phyloP scores from a whole-genome alignment of 2,797 vertebrate species.

The Lemur catta region DNA sequence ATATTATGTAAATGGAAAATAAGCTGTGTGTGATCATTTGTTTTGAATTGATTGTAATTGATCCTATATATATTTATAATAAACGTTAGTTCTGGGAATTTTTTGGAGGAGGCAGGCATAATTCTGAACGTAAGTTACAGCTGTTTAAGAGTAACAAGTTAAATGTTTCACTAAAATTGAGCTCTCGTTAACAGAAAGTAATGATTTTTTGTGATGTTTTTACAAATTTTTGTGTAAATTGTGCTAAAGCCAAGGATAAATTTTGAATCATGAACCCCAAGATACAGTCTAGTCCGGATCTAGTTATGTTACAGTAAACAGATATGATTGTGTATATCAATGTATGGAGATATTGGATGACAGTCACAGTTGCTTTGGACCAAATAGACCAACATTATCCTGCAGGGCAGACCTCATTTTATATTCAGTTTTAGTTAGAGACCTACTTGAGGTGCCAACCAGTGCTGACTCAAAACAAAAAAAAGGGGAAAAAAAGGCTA shows the following conservation, averaged over 20 bases:
- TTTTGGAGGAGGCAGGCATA: background rate
- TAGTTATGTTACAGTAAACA: background rate
- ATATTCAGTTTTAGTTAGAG: background rate
- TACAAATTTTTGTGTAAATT: background rate
- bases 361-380: background rate
- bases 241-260: background rate
- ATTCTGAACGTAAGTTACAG: background rate
- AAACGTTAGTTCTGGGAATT: slow-evolving; percentile 12
- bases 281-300: background rate
- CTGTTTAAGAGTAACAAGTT: background rate
- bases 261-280: background rate
- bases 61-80: background rate
- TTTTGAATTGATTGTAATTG: slow-evolving; percentile 7
- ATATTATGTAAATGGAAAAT: slow-evolving; percentile 11
- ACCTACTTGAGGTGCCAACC: background rate
- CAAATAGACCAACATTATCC: background rate
- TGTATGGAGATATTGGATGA: background rate
- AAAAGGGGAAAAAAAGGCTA: background rate
- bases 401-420: background rate
- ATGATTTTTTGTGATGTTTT: background rate
- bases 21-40: background rate
- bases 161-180: slow-evolving; percentile 20
- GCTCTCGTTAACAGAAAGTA: slow-evolving; percentile 16
- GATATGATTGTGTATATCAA: background rate
- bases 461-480: background rate